Conservation (phyloP, 2,797 vertebrate species). For the Euphonia xanthogaster region DNA sequence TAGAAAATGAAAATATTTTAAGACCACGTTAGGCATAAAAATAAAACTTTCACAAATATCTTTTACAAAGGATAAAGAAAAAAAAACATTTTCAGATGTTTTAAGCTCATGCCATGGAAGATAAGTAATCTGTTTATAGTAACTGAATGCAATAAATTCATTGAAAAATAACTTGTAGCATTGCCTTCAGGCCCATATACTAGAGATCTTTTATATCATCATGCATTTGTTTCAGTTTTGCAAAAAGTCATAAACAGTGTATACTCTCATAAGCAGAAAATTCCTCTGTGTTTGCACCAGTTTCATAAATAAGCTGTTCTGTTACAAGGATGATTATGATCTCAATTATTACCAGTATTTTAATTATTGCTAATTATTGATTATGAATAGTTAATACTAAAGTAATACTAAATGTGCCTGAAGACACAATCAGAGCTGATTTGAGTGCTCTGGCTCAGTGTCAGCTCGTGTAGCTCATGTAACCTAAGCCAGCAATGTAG, state of each 20-base stretch:
- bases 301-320: neutral
- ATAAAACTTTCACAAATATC: neutral
- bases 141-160: neutral
- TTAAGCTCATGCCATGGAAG: neutral
- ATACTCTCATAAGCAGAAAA: neutral
- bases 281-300: neutral
- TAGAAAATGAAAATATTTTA: neutral
- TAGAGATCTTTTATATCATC: neutral
- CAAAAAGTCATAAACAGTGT: neutral
- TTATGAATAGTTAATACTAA: neutral
- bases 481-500: neutral
- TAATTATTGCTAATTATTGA: neutral
- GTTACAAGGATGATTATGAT: neutral
- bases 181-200: neutral
- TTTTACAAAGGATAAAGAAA: neutral
- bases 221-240: neutral
- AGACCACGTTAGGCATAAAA: neutral
- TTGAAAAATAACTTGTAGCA: neutral
- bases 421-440: neutral
- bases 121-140: neutral
- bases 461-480: neutral
- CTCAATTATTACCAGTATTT: neutral
- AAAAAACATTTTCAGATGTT: neutral
- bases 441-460: neutral
- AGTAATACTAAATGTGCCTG: neutral